A percentile compares a stretch with the other conserved stretches of the same genome.
Evolutionary conservation across 2,113 vertebrate species (phyloP).

Genomic region (Corythornis cristatus): DNA sequence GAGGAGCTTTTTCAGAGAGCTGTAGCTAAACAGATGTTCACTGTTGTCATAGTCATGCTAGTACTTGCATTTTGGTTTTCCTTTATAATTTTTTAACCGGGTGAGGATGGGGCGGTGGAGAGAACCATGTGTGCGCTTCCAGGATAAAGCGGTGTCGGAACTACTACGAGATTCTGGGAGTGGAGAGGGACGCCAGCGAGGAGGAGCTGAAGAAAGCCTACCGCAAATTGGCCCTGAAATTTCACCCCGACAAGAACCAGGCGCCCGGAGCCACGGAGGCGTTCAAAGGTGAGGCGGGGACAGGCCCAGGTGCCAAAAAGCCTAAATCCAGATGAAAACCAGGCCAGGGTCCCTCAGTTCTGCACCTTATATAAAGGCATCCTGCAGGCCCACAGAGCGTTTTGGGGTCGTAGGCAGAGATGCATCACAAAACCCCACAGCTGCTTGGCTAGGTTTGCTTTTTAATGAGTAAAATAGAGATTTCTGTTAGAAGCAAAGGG

Average conservation of each 20-base stretch:
- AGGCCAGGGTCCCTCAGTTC: neutral
- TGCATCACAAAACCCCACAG: neutral
- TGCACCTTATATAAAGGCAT: neutral
- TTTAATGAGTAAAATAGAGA: neutral
- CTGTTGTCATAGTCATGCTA: no score
- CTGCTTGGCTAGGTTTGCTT: accelerated
- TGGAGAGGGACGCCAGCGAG: conserved; percentile 84
- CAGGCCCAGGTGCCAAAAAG: accelerated
- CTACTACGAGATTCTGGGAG: conserved; percentile 94
- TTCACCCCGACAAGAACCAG: conserved; percentile 95
- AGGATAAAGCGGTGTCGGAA: conserved; percentile 94
- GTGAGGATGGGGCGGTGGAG: neutral
- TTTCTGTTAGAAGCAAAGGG: neutral
- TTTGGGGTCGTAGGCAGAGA: no score
- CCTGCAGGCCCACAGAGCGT: accelerated
- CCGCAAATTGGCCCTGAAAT: conserved; percentile 90
- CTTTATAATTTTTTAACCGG: no score
- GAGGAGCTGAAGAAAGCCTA: conserved; percentile 94
- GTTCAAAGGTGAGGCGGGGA: conserved; percentile 87
- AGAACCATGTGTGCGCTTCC: neutral
- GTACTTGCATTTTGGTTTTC: no score
- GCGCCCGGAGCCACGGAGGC: conserved; percentile 94
- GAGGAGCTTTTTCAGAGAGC: no score
- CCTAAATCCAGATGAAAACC: accelerated
- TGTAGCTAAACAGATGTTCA: no score